Evolutionary conservation across 2,888 invertebrate species (phyloP).

Genomic region (Euplagia quadripunctaria): DNA sequence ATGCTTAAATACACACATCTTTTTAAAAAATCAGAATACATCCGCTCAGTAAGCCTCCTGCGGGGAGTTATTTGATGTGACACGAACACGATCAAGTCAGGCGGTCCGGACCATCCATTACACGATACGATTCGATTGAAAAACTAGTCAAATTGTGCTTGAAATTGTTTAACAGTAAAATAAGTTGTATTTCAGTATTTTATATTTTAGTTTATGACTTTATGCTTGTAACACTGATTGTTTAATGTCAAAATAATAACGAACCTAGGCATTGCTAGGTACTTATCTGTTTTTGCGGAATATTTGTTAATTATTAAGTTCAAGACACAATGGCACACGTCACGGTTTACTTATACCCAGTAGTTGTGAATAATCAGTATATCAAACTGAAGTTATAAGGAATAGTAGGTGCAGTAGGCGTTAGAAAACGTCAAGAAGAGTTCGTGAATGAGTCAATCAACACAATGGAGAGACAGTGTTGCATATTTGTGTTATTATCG

Average conservation of each 20-base stretch:
- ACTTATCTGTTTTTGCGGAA: slow-evolving; percentile 24
- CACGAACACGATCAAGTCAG: no score
- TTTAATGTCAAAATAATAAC: slow-evolving; percentile 47
- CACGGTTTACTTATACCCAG: slow-evolving; percentile 32
- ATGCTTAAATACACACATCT: no score
- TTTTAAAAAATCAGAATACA: no score
- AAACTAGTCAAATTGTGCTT: no score
- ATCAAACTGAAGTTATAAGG: slow-evolving; percentile 29
- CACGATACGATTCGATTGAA: no score
- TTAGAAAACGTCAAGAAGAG: slow-evolving; percentile 51
- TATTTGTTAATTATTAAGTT: slow-evolving; percentile 19
- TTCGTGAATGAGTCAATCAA: slow-evolving; percentile 65
- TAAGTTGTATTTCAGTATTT: no score
- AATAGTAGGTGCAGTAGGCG: slow-evolving; percentile 40
- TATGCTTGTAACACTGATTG: slow-evolving; percentile 3
- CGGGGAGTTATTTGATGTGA: no score
- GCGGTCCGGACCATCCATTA: no score
- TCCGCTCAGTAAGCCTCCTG: no score
- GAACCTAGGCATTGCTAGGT: slow-evolving; percentile 36
- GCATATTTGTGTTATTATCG: slow-evolving; percentile 53
- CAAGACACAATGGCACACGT: slow-evolving; percentile 31
- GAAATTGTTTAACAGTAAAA: no score
- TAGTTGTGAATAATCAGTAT: slow-evolving; percentile 25
- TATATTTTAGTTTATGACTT: neutral
- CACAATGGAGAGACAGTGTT: slow-evolving; percentile 72